phyloP scores from a whole-genome alignment of 2,888 invertebrate genomes.

The Elysia crispata region DNA sequence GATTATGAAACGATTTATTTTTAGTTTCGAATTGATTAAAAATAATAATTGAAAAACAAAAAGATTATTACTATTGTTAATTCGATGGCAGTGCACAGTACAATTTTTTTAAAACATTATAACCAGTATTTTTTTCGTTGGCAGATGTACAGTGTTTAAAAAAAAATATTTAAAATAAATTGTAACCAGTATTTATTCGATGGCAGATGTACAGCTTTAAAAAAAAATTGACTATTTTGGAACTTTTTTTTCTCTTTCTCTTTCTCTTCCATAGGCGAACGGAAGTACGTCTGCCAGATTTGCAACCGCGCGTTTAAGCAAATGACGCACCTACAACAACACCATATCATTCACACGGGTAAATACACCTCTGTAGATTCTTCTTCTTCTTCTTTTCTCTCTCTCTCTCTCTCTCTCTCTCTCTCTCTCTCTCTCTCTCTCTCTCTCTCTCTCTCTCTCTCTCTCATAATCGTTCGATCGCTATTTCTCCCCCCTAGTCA shows the following conservation, averaged over 20 bases:
- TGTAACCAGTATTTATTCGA: not conserved
- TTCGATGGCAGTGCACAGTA: too few relatives aligned
- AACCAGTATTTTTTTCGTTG: too few relatives aligned
- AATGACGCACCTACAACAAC: constrained; percentile 97
- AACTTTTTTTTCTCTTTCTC: constrained; percentile 13
- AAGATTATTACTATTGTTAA: too few relatives aligned
- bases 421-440: too few relatives aligned
- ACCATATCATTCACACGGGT: constrained; percentile 97
- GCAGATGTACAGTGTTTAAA: not conserved
- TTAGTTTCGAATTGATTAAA: too few relatives aligned
- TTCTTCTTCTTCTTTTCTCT: not conserved
- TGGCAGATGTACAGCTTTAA: not conserved
- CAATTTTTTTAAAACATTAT: too few relatives aligned
- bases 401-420: not conserved
- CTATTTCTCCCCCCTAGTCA: too few relatives aligned
- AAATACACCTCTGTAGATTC: constrained; percentile 3
- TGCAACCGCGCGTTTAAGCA: constrained; percentile 98
- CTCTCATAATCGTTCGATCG: too few relatives aligned
- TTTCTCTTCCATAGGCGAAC: constrained; percentile 83
- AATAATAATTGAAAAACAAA: too few relatives aligned
- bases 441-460: too few relatives aligned
- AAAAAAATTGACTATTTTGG: too few relatives aligned
- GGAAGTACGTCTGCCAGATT: constrained; percentile 98
- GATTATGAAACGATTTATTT: too few relatives aligned
- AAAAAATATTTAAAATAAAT: not conserved